A percentile compares a stretch with the other conserved stretches of the same genome.
Evolutionary conservation across 2,113 vertebrate species (phyloP).

Genomic region (Litocranius walleri): DNA sequence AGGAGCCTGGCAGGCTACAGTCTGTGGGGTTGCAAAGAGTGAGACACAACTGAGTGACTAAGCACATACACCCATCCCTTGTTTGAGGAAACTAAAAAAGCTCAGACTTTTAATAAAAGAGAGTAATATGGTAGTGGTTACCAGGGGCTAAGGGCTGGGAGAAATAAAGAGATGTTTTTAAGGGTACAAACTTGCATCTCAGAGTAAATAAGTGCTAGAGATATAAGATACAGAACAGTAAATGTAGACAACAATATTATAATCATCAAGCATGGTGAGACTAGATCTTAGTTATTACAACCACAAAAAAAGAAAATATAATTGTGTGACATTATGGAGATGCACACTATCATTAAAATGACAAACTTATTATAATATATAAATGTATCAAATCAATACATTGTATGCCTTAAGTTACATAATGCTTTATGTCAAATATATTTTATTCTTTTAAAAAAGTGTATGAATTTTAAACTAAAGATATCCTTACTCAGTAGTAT

Average conservation of each 20-base stretch:
- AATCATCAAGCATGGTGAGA: neutral
- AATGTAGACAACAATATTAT: neutral
- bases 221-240: neutral
- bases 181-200: neutral
- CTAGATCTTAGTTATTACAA: neutral
- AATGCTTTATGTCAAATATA: neutral
- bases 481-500: neutral
- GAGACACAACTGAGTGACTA: neutral
- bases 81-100: neutral
- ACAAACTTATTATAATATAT: neutral
- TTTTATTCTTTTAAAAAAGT: neutral
- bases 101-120: neutral
- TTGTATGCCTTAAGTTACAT: neutral
- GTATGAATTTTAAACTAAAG: neutral
- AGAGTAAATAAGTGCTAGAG: neutral
- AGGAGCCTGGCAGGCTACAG: neutral
- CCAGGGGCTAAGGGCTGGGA: neutral
- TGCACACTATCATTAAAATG: neutral
- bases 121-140: neutral
- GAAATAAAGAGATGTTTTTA: neutral
- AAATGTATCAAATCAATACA: neutral
- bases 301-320: neutral
- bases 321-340: neutral
- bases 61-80: neutral
- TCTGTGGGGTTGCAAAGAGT: rapidly evolving